Evolutionary conservation across 2,113 vertebrate genomes (phyloP), one percentile per base, ranked within the genome.

Genomic region (Leucopsar rothschildi): DNA sequence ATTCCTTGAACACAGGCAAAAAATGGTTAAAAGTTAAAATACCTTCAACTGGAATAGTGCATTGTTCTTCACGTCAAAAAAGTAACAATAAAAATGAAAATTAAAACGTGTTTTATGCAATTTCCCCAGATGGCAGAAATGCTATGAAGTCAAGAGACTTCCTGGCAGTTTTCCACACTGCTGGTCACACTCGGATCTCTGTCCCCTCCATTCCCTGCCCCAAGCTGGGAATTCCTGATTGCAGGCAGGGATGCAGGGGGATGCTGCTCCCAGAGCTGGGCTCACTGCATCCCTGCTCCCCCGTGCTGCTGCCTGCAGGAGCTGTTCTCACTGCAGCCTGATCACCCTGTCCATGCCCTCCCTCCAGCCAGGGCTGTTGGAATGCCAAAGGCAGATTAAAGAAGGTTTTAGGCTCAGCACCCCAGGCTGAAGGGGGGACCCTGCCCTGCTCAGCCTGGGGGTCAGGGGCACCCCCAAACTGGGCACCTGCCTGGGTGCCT

Each of bases 101-200:
- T 20, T 27, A 57, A 39, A 53, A 9, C 7, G 2, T 12, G 11
- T 24, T 78, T 69, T 37, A 33, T 47, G 13, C 28, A 4, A n/a
- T 60, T 79, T 66, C 27, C 44, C 55, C 28, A 33, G 35, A 23
- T 1, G 2, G 35, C n/a, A 65, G 65, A 65, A 71, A 57, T 11
- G 33, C 33, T 47, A 1, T 15, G 16, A 78, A 60, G 57, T 40
- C 53, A 18, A 27, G 59, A 52, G 60, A 1, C 9, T 16, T 52
- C 27, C 61, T 56, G 24, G 44, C 39, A 31, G 50, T 63, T 87
- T 72, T 55, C 44, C n/a, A 25, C 6, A 0, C 22, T 56, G 40
- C 49, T 50, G 57, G 50, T 6, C 15, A 4, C 37, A 24, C 77
- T 77, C 25, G 0, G 0, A 23, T 4, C 55, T 39, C 24, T 2